Evolutionary conservation across 2,888 invertebrate genomes (phyloP), one percentile per base, ranked within the genome.

Genomic region (Melanargia galathea): DNA sequence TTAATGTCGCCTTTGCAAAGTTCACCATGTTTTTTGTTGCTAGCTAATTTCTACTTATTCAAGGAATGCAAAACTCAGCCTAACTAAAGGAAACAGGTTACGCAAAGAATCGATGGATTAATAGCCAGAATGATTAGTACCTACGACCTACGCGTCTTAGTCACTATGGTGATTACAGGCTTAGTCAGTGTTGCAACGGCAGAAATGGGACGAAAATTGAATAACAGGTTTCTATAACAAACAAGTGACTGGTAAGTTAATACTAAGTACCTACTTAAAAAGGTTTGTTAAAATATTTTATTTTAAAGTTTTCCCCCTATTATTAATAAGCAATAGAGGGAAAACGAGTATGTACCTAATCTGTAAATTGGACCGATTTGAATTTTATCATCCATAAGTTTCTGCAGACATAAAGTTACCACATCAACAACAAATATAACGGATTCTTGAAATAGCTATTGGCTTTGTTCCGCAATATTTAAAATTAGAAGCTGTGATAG

Each of bases 81-180:
- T 33, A 55, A 60, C 26, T 33, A 55, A 60, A 45, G 13, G 49
- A 38, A 26, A 22, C 48, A 11, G 65, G 51, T 68, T 70, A 56
- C 70, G 65, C 58, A 66, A 70, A 66, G 46, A 60, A 64, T 64
- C 66, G 55, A 63, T 64, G 69, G 64, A 69, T 67, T 68, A 69
- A 67, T 60, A 58, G 62, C 49, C 30, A 35, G 52, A 57, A 64
- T 70, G 66, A 70, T 70, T 69, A 70, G 65, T 60, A 40, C 52
- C 20, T 35, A 30, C 66, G 24, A 38, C 70, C 70, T 62, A 65
- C 69, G 64, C 62, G 54, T 57, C 52, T 64, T 66, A 66, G 64
- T 66, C 66, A 68, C 67, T 60, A 35, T 62, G 66, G 54, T 40
- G 58, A 55, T 51, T 63, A 59, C 49, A 49, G 45, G 60, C 57